phyloP scores from a whole-genome alignment of 1,140 invertebrate species.

The Neodiprion pinetum region DNA sequence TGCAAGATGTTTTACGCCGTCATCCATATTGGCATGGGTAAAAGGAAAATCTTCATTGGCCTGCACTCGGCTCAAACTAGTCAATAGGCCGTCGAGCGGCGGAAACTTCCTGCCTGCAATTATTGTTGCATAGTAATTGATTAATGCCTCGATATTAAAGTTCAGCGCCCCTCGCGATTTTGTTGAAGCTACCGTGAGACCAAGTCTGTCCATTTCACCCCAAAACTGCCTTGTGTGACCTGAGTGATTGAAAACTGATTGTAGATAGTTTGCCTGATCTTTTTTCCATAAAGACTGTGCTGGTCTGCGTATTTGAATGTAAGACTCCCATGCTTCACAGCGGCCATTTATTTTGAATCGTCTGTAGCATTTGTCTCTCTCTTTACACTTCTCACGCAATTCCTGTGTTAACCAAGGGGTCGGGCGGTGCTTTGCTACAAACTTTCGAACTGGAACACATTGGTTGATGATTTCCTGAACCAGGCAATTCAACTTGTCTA shows the following conservation, averaged over 20 bases:
- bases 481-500: no score
- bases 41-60: no score
- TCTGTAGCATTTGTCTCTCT: neutral
- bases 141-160: neutral
- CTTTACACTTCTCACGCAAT: neutral
- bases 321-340: neutral
- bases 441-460: neutral
- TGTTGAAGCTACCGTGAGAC: neutral
- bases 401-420: neutral
- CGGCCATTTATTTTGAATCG: neutral
- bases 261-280: neutral
- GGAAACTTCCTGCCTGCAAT: neutral
- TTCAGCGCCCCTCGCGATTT: neutral
- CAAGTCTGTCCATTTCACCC: neutral
- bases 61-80: neutral
- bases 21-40: neutral
- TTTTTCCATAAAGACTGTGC: no score
- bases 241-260: neutral
- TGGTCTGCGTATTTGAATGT: no score
- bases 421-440: neutral
- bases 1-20: neutral
- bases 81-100: neutral
- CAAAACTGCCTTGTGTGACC: neutral
- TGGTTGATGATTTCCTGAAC: neutral
- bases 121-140: neutral